A percentile compares a stretch with the other conserved stretches of the same genome.
Evolutionary conservation across 2,888 invertebrate genomes (phyloP).

Genomic region (Aphidius colemani): DNA sequence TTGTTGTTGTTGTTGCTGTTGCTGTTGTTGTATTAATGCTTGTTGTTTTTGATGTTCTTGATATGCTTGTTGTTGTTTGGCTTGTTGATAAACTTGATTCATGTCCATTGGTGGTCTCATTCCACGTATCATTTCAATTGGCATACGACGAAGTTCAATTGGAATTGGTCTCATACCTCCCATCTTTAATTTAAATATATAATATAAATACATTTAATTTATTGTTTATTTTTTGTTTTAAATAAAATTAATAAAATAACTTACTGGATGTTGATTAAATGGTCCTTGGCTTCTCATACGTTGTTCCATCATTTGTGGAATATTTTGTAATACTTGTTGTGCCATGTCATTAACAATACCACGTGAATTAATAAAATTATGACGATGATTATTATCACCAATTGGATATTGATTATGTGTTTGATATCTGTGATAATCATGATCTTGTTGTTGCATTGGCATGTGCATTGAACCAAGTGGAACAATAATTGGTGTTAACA

Average conservation of each 20-base stretch:
- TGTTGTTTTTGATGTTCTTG: constrained; percentile 20
- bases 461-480: constrained; percentile 53
- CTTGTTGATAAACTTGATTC: constrained; percentile 41
- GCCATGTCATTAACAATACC: constrained; percentile 46
- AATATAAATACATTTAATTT: not conserved
- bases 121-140: constrained; percentile 64
- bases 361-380: constrained; percentile 39
- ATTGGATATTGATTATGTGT: constrained; percentile 52
- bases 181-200: not conserved
- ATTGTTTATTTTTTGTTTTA: not conserved
- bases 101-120: constrained; percentile 61
- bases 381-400: constrained; percentile 51
- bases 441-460: constrained; percentile 50
- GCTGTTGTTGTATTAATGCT: constrained; percentile 40
- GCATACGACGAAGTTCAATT: constrained; percentile 61
- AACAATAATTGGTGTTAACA: constrained; percentile 55
- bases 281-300: constrained; percentile 43
- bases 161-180: constrained; percentile 59
- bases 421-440: constrained; percentile 51
- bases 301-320: constrained; percentile 49
- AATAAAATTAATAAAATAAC: constrained; percentile 1
- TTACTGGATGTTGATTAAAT: constrained; percentile 23
- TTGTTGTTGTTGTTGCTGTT: constrained; percentile 47
- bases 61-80: constrained; percentile 55
- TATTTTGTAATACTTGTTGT: constrained; percentile 46